phyloP scores from a whole-genome alignment of 2,888 invertebrate species.

The Aleiodes alternator region DNA sequence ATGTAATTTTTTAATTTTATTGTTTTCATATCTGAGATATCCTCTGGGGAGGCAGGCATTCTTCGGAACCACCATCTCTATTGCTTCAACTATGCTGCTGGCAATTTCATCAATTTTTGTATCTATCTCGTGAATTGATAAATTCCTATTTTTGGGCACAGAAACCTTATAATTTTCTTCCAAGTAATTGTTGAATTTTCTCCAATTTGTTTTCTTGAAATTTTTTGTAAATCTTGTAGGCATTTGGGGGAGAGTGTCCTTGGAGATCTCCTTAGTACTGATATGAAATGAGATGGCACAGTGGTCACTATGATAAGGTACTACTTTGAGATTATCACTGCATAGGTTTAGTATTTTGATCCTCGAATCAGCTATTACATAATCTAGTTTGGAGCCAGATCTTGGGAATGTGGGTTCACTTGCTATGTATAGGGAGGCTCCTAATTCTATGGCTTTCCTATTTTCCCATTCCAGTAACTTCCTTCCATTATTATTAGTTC shows the following conservation, averaged over 20 bases:
- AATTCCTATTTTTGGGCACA: background rate
- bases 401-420: background rate
- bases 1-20: background rate
- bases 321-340: background rate
- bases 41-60: background rate
- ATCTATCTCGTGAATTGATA: background rate
- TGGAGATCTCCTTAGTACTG: background rate
- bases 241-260: background rate
- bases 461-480: background rate
- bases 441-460: background rate
- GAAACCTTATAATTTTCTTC: background rate
- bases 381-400: slow-evolving; percentile 14
- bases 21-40: background rate
- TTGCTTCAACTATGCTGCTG: background rate
- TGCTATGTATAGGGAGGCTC: background rate
- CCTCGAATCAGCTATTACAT: background rate
- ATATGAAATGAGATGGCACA: background rate
- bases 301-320: slow-evolving; percentile 30
- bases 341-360: background rate
- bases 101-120: background rate
- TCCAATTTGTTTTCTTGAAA: background rate
- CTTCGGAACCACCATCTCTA: background rate
- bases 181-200: background rate
- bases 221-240: background rate
- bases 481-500: background rate